phyloP scores from a whole-genome alignment of 2,797 vertebrate species.

The Varecia variegata region DNA sequence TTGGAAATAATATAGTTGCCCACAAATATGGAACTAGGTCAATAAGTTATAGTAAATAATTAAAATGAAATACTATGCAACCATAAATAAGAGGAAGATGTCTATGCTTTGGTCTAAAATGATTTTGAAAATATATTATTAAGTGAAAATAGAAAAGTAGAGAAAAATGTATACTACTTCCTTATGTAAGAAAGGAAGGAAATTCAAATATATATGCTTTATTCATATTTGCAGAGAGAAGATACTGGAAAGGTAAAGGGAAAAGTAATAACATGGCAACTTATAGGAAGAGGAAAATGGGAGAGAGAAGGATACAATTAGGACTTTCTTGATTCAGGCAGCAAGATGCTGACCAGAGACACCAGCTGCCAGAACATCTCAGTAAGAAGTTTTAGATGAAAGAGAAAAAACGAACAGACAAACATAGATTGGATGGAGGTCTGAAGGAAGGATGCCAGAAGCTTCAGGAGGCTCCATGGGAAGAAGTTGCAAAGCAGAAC shows the following conservation, averaged over 20 bases:
- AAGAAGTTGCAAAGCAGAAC: too few relatives aligned
- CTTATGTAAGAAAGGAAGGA: neutral
- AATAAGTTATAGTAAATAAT: neutral
- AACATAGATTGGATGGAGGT: too few relatives aligned
- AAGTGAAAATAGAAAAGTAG: neutral
- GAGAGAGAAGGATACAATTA: neutral
- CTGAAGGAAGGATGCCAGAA: too few relatives aligned
- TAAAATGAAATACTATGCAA: slow-evolving; percentile 5
- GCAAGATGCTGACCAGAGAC: too few relatives aligned
- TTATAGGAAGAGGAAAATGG: neutral
- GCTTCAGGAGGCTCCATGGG: too few relatives aligned
- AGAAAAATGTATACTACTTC: neutral
- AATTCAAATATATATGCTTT: neutral
- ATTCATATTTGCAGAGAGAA: neutral
- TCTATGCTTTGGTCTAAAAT: neutral
- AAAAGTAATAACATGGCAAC: neutral
- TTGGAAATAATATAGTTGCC: neutral
- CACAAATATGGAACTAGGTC: neutral
- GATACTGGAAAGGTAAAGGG: neutral
- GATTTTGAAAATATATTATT: neutral
- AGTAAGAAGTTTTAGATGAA: too few relatives aligned
- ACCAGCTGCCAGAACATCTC: too few relatives aligned
- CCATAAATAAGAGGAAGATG: neutral
- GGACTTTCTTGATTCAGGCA: neutral
- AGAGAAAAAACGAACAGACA: too few relatives aligned